Evolutionary conservation across 1,140 invertebrate species (phyloP).

Genomic region (Penaeus vannamei): DNA sequence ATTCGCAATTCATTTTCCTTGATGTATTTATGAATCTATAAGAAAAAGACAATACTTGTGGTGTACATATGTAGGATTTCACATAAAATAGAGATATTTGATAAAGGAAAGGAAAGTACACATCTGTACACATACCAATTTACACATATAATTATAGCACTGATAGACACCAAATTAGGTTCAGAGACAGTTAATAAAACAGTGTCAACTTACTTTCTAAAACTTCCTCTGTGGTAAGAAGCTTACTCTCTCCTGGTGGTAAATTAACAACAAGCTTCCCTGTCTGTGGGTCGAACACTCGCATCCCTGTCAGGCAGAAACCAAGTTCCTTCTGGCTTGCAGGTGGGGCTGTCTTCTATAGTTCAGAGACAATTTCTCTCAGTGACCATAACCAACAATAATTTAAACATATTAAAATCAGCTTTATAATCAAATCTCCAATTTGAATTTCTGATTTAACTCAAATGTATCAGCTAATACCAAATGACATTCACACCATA

Average conservation of each 20-base stretch:
- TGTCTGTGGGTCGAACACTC: constrained; percentile 33
- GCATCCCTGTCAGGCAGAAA: constrained; percentile 49
- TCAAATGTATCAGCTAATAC: neutral
- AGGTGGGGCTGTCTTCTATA: constrained; percentile 28
- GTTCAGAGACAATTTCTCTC: neutral
- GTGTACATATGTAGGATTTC: too few relatives aligned
- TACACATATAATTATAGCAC: neutral
- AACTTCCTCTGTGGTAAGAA: constrained; percentile 8
- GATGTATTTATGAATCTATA: too few relatives aligned
- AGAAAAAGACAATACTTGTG: too few relatives aligned
- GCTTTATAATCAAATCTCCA: too few relatives aligned
- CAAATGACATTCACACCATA: neutral
- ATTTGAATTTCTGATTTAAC: too few relatives aligned
- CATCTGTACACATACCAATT: too few relatives aligned
- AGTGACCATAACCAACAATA: too few relatives aligned
- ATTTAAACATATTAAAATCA: too few relatives aligned
- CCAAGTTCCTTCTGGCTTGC: constrained; percentile 38
- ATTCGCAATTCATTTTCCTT: too few relatives aligned
- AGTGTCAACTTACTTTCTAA: constrained; percentile 34
- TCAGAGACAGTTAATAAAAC: neutral
- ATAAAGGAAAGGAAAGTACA: too few relatives aligned
- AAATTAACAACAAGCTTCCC: constrained; percentile 1
- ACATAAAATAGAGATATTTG: too few relatives aligned
- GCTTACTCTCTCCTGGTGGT: constrained; percentile 26
- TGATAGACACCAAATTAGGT: neutral